These are phyloP conservation scores for Squalus acanthias DNA, from an alignment of 2,797 vertebrate species.

Conservation along the genomic window DNA sequence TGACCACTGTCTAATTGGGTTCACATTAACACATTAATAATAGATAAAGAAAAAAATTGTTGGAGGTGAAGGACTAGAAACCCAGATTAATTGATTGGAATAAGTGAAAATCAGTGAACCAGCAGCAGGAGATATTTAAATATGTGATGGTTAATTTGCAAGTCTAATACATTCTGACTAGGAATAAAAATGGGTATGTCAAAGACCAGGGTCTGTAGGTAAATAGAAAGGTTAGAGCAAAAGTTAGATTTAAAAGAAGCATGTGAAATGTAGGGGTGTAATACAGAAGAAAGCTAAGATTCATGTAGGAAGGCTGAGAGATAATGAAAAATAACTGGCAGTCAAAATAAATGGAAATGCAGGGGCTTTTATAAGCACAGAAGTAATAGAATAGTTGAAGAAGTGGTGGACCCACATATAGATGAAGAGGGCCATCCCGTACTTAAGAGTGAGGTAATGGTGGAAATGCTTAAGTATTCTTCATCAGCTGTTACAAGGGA, in stretches of 20 bases:
- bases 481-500: not conserved
- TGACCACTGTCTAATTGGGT: not conserved
- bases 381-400: no score
- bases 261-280: not conserved
- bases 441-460: not conserved
- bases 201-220: not conserved
- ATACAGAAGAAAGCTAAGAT: not conserved
- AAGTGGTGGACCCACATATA: no score
- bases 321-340: not conserved
- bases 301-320: not conserved
- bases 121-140: not conserved
- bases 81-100: not conserved
- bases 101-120: not conserved
- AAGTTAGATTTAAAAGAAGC: not conserved
- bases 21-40: not conserved
- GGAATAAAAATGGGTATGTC: not conserved
- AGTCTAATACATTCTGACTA: not conserved
- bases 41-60: not conserved
- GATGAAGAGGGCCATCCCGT: no score
- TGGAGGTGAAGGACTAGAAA: not conserved
- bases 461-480: not conserved
- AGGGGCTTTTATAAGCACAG: not conserved
- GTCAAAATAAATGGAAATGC: not conserved
- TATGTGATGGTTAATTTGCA: not conserved
- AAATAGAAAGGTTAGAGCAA: not conserved